phyloP scores from a whole-genome alignment of 2,797 vertebrate genomes.

The Trichosurus vulpecula region DNA sequence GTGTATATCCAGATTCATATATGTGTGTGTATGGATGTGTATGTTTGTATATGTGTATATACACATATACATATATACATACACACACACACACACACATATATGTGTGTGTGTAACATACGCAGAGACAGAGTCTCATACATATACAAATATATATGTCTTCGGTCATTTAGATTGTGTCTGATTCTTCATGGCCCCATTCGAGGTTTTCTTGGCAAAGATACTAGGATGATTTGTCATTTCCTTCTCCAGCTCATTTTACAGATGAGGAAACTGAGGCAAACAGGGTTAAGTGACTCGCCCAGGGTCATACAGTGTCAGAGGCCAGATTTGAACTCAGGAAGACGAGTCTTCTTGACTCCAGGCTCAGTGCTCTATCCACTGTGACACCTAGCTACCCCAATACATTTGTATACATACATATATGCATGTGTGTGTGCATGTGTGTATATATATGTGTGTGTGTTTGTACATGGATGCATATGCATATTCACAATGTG shows the following conservation, averaged over 20 bases:
- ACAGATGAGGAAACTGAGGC: background rate
- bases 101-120: no score
- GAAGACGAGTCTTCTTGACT: background rate
- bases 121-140: no score
- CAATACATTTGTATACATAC: background rate
- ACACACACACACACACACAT: no score
- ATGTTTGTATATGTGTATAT: no score
- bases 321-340: background rate
- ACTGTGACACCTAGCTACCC: background rate
- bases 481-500: background rate
- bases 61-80: no score
- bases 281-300: background rate
- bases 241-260: background rate
- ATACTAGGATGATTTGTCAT: background rate
- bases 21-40: no score
- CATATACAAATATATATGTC: background rate
- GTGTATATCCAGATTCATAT: background rate
- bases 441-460: no score
- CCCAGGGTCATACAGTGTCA: background rate
- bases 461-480: background rate
- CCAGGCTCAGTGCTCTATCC: background rate
- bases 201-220: no score
- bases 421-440: no score
- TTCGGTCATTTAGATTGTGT: background rate
- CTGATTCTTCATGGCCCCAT: background rate